Evolutionary conservation across 2,888 invertebrate species (phyloP), one percentile per base, ranked within the genome.

Genomic region (Lycophotia porphyrea): DNA sequence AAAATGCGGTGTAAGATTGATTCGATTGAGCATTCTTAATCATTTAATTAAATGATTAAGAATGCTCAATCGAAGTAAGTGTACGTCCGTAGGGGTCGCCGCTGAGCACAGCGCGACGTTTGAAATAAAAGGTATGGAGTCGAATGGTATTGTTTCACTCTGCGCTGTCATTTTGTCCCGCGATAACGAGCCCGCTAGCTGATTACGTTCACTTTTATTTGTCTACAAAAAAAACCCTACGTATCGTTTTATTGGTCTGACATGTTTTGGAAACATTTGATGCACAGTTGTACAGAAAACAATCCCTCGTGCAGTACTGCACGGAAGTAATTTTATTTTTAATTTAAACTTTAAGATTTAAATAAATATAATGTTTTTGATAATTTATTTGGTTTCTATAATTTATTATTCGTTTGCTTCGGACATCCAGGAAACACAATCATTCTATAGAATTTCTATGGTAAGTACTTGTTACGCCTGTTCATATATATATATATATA

Each of bases 361-460:
- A 82, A 63, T 75, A 80, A 81, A 79, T 24, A 79, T 8, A 69
- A 87, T 87, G 86, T 31, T 81, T 76, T 76, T 82, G 39, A 74
- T 80, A 52, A 63, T 84, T 69, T 74, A 8, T 66, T 79, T 88
- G 34, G 36, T 80, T 68, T 86, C 60, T 74, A 42, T 80, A 47
- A 70, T 80, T 73, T 74, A 52, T 67, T 80, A 74, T 52, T 60
- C 76, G 39, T 52, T 65, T 21, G 74, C 70, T 58, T 69, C 77
- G 44, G 64, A 77, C 47, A 52, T 36, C 39, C 66, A 78, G 58
- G 85, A 84, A 52, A 13, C 63, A 11, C 85, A 74, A 80, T 74
- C 87, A 60, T 88, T 78, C 78, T 93, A 92, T 82, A 92, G 91
- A 83, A 91, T 95, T 84, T 94, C 94, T 36, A 93, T 94, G 94